phyloP scores from a whole-genome alignment of 37 sponge, comb jelly and placozoan species.

The Geodia barretti region DNA sequence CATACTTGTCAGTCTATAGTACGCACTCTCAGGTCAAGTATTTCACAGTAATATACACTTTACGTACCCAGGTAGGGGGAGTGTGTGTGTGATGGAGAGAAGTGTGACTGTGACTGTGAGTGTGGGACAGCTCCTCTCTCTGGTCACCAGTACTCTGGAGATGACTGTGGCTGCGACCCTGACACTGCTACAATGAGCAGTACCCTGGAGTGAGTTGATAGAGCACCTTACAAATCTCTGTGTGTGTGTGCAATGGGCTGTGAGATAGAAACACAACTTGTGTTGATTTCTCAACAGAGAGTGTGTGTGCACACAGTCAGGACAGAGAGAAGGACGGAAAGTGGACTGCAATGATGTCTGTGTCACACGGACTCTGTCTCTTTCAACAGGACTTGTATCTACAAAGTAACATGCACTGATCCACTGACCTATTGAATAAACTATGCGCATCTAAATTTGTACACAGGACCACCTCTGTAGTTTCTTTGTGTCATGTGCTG shows the following conservation, averaged over 20 bases:
- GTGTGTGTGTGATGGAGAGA: not conserved
- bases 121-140: not conserved
- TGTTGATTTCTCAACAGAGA: not conserved
- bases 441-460: not conserved
- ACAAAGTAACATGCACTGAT: not conserved
- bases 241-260: too few species aligned
- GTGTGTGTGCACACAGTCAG: not conserved
- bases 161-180: not conserved
- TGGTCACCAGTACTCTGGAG: not conserved
- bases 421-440: not conserved
- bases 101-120: not conserved
- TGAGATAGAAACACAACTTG: too few species aligned
- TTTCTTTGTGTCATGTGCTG: not conserved
- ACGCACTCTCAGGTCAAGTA: too few species aligned
- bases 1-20: too few species aligned
- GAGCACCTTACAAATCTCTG: too few species aligned
- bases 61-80: not conserved
- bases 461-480: not conserved
- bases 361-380: not conserved
- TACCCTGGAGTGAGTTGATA: not conserved
- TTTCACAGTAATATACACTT: too few species aligned
- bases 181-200: not conserved
- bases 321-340: too few species aligned
- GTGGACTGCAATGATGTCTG: not conserved
- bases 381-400: not conserved